phyloP scores from a whole-genome alignment of 2,888 invertebrate genomes.

The Nymphalis urticae region DNA sequence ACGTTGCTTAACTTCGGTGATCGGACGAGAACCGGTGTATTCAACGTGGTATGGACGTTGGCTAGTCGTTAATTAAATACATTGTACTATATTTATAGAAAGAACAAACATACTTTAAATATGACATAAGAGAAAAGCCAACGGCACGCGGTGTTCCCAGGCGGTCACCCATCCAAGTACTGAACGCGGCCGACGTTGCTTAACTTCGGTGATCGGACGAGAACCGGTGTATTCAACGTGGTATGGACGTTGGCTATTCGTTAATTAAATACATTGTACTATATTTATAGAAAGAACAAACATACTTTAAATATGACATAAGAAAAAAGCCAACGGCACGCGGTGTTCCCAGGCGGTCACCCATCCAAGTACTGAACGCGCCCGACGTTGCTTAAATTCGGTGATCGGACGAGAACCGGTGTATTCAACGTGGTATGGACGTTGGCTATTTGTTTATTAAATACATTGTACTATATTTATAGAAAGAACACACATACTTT shows the following conservation, averaged over 20 bases:
- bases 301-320: too few species aligned
- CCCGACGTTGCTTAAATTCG: conserved; percentile 76
- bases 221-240: conserved; percentile 75
- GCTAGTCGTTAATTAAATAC: too few species aligned
- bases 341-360: conserved; percentile 60
- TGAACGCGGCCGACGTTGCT: conserved; percentile 76
- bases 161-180: conserved; percentile 76
- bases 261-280: too few species aligned
- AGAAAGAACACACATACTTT: too few species aligned
- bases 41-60: conserved; percentile 73
- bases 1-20: conserved; percentile 78
- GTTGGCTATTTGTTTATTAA: too few species aligned
- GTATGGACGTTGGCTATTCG: conserved; percentile 69
- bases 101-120: too few species aligned
- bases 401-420: conserved; percentile 78
- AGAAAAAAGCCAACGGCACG: conserved; percentile 55
- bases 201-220: conserved; percentile 79
- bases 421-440: conserved; percentile 73
- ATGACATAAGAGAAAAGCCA: too few species aligned
- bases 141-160: conserved; percentile 41
- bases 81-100: too few species aligned
- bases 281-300: too few species aligned
- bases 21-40: conserved; percentile 77
- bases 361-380: conserved; percentile 75
- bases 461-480: too few species aligned